phyloP scores from a whole-genome alignment of 2,113 vertebrate species.

The Sakesphorus luctuosus region DNA sequence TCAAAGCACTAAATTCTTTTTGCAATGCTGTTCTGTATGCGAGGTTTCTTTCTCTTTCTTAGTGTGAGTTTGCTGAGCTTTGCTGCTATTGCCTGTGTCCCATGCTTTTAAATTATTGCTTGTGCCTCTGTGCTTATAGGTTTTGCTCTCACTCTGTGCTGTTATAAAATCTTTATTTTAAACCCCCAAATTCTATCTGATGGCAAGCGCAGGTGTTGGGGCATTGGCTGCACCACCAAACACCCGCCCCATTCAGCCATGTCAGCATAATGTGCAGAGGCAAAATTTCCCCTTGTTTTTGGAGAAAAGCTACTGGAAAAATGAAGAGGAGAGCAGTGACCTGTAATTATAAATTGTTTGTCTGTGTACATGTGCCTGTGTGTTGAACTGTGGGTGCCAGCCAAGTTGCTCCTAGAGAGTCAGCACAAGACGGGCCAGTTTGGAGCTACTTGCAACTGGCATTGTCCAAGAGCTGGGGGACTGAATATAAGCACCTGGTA shows the following conservation, averaged over 20 bases:
- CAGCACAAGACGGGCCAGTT: not conserved
- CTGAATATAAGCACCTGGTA: not conserved
- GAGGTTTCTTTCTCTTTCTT: not conserved
- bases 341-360: not conserved
- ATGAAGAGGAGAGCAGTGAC: not conserved
- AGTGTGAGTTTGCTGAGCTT: not conserved
- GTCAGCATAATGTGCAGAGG: fast-evolving
- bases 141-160: not conserved
- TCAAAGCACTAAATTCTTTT: not conserved
- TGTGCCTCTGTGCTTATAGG: not conserved
- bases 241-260: not conserved
- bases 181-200: not conserved
- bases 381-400: not conserved
- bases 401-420: not conserved
- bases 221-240: fast-evolving
- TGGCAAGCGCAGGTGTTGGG: fast-evolving
- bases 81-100: not conserved
- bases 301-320: not conserved
- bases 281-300: not conserved
- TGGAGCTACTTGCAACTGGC: not conserved
- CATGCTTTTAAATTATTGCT: not conserved
- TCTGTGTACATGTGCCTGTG: fast-evolving
- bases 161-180: not conserved
- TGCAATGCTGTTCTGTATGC: not conserved
- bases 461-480: not conserved